Conservation (phyloP, 2,888 invertebrate species). For the Rotaria socialis region DNA sequence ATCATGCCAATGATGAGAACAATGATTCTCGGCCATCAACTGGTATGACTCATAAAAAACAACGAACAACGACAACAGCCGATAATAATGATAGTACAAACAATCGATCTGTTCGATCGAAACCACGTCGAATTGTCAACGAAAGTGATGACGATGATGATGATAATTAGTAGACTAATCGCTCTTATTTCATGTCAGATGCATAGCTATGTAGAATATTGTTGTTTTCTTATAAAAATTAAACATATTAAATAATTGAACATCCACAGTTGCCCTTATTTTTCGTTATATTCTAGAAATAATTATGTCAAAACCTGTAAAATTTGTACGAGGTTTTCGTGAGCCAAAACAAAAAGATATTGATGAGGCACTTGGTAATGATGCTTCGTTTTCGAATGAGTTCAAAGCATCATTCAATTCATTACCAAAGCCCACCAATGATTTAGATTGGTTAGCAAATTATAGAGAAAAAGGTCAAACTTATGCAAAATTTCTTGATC, state of each 20-base stretch:
- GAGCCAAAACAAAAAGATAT: not conserved
- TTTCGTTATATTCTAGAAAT: not conserved
- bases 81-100: not conserved
- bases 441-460: slow-evolving; percentile 57
- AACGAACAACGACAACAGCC: not conserved
- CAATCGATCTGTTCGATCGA: not conserved
- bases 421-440: slow-evolving; percentile 49
- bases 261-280: not conserved
- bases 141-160: slow-evolving; percentile 3
- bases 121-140: not conserved
- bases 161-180: not conserved
- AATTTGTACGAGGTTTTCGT: slow-evolving; percentile 10
- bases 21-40: not conserved
- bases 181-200: too few species aligned
- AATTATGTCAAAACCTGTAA: not conserved
- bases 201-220: not conserved
- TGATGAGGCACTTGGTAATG: not conserved
- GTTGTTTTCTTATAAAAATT: not conserved
- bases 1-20: not conserved
- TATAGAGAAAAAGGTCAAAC: slow-evolving; percentile 55
- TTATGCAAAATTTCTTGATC: slow-evolving; percentile 50
- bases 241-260: not conserved
- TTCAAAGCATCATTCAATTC: not conserved
- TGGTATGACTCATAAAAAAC: not conserved
- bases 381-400: not conserved